Percentiles rank a stretch among this genome's conserved stretches.
These are phyloP conservation scores for Oxystoma pomonae DNA, from an alignment of 2,888 invertebrate genomes.

Conservation along the genomic window DNA sequence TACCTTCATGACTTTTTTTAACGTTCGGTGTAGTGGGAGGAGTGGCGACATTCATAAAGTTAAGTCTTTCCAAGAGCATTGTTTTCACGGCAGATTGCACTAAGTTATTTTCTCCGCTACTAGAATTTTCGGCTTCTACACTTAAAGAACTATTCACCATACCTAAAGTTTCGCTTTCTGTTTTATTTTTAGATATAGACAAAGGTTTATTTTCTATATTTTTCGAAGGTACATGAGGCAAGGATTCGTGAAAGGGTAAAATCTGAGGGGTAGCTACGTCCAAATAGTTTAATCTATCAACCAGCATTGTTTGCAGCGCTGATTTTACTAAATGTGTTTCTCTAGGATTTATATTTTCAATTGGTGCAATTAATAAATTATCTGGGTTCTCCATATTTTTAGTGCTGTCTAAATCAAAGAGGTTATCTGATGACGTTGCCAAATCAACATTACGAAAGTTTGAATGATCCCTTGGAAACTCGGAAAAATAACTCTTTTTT, in stretches of 20 bases:
- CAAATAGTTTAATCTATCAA: constrained; percentile 41
- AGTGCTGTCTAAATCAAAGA: no score
- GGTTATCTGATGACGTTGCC: not conserved
- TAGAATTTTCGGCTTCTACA: no score
- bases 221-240: no score
- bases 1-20: not conserved
- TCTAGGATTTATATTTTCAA: not conserved
- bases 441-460: not conserved
- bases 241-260: no score
- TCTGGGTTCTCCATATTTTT: not conserved
- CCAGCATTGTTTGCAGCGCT: constrained; percentile 42
- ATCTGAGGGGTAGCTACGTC: constrained; percentile 38
- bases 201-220: no score
- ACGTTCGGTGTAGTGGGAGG: constrained; percentile 36
- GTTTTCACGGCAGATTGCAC: constrained; percentile 41
- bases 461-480: not conserved
- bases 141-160: no score
- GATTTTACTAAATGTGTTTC: constrained; percentile 30
- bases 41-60: constrained; percentile 37
- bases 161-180: no score
- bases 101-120: no score
- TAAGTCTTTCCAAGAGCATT: constrained; percentile 42
- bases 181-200: no score
- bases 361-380: not conserved
- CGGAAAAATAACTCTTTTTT: not conserved